Evolutionary conservation across 2,113 vertebrate genomes (phyloP), one percentile per base, ranked within the genome.

Genomic region (Gopherus flavomarginatus): DNA sequence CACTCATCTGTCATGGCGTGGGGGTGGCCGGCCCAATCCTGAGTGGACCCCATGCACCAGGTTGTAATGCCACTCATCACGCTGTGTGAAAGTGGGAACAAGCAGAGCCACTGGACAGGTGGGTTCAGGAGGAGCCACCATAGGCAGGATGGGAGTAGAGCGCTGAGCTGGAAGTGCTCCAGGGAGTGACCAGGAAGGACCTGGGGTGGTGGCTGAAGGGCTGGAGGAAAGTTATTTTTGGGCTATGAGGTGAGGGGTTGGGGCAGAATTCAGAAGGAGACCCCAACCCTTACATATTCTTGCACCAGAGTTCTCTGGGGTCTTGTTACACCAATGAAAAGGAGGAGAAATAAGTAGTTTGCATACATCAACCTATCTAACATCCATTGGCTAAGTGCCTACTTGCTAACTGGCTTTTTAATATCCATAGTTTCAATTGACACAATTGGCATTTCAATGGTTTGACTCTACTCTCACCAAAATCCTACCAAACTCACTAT

Each of bases 241-340:
- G 29, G 35, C 8, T 17, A 69, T 69, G 35, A n/a, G 4, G 19
- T 38, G 65, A 72, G 35, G 35, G 16, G 35, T 69, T 69, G 7
- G 29, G 16, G 31, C 62, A 38, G 65, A n/a, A 69, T 38, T 72
- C n/a, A n/a, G 35, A 72, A 72, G 35, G 17, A 19, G 35, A n/a
- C 16, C 17, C 62, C 35, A n/a, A 8, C 35, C 35, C 65, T 69
- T 69, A n/a, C 65, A 5, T 72, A 11, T 38, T 72, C 31, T 35
- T n/a, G 62, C 35, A 69, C 35, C 16, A n/a, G 62, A 35, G 35
- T 19, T 69, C 31, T 69, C 31, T 69, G 62, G 62, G 31, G 14
- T 14, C 8, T 69, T 69, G 31, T 69, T n/a, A 69, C 62, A n/a
- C 31, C 31, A n/a, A 11, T n/a, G 35, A 92, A 96, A 95, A 97